Base-by-base conservation (phyloP, 2,797 vertebrate species). In the Hypotaenidia okinawae region DNA sequence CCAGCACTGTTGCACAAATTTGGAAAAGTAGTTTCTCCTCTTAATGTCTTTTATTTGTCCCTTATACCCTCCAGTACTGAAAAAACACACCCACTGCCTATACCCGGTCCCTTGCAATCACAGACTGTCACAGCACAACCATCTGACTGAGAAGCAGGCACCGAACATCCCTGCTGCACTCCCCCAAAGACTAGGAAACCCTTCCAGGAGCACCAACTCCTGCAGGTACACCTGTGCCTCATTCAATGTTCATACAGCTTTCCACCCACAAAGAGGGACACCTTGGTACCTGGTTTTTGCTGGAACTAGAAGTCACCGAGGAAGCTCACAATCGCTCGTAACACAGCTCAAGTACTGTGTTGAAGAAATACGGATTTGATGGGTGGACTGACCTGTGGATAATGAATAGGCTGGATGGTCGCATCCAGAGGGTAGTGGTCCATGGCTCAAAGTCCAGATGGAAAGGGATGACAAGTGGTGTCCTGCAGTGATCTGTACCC, bases 211-310 rank as follows among this genome's bases (percentile, higher is more conserved):
- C 25, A 70, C 22, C n/a, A 61, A 3, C 17, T 67, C 78, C 52
- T 0, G 0, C 35, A 27, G 35, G 25, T 17, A 67, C 16, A 30
- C 16, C 51, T 7, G n/a, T 13, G 4, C 17, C 52, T 68, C 61
- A 21, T 11, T 24, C 37, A 16, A 4, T 3, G 35, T 2, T 32
- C 52, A 21, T 3, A 16, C 6, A 61, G 51, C n/a, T 16, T 54
- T 61, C 22, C 30, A 24, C 51, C 35, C 51, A 13, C 3, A n/a
- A 43, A 18, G 51, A 73, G 5, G 4, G 10, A 28, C 22, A 16
- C 5, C 19, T 22, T 27, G 23, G 15, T 8, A 18, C 8, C 12
- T 55, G 33, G 4, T 9, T 37, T 83, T 73, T 62, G 6, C 28
- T 74, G 16, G 33, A 70, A 70, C 69, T 35, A 67, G 16, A 54